A percentile compares a stretch with the other conserved stretches of the same genome.
These are phyloP conservation scores for Emys orbicularis DNA, from an alignment of 2,797 vertebrate genomes.

Conservation along the genomic window DNA sequence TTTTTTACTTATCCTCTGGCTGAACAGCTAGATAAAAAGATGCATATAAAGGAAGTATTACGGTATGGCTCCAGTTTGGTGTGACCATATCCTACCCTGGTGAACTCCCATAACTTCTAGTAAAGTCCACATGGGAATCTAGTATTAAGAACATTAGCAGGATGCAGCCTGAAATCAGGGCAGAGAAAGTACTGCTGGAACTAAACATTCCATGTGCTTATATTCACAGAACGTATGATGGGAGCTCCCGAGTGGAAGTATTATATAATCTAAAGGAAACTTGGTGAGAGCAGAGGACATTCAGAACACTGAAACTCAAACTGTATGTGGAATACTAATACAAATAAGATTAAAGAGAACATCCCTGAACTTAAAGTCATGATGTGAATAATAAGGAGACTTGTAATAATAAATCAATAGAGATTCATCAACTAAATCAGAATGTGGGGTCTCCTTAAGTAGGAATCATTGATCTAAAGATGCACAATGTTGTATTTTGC, in stretches of 20 bases:
- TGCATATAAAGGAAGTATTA: background rate
- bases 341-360: background rate
- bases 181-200: too few relatives aligned
- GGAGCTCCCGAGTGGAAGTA: background rate
- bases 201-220: background rate
- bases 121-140: background rate
- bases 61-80: background rate
- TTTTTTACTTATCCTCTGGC: background rate
- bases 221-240: background rate
- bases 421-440: background rate
- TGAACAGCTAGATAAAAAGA: background rate
- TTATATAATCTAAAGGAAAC: background rate
- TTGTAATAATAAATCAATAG: background rate
- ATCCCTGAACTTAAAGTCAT: background rate
- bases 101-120: background rate
- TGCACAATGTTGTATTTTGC: constrained; percentile 18
- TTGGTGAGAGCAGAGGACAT: background rate
- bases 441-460: background rate
- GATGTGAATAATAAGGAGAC: background rate
- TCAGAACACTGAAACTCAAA: background rate
- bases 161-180: background rate
- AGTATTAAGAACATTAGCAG: background rate
- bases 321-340: background rate
- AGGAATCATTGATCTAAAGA: constrained; percentile 38
- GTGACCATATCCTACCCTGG: background rate